These are phyloP conservation scores for Crioceris asparagi DNA, from an alignment of 2,888 invertebrate species.

Conservation along the genomic window DNA sequence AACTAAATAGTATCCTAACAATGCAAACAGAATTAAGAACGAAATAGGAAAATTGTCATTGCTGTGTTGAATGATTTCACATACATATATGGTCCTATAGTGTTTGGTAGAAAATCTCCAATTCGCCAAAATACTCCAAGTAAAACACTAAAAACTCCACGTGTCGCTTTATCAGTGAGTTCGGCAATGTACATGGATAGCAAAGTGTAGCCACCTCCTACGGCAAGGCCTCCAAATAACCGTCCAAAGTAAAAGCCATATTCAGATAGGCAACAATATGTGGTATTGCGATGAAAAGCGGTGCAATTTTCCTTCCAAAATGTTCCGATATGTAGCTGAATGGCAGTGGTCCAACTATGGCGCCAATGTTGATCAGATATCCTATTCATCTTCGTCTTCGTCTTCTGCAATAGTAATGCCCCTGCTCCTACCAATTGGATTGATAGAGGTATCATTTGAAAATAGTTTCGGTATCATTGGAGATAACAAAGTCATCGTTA, in stretches of 20 bases:
- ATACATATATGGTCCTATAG: constrained; percentile 57
- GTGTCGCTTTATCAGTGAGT: constrained; percentile 60
- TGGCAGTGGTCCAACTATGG: too few species aligned
- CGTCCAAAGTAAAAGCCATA: too few species aligned
- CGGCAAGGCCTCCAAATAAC: constrained; percentile 47
- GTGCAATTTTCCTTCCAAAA: too few species aligned
- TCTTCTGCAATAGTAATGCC: too few species aligned
- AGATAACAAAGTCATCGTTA: constrained; percentile 26
- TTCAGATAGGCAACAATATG: too few species aligned
- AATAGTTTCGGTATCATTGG: constrained; percentile 26
- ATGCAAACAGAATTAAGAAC: constrained; percentile 44
- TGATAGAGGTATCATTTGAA: too few species aligned
- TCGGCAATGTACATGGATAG: constrained; percentile 80
- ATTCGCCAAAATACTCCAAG: constrained; percentile 60
- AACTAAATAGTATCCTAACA: constrained; percentile 59
- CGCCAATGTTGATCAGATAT: too few species aligned
- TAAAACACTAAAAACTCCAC: constrained; percentile 58
- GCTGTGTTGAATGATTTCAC: constrained; percentile 51
- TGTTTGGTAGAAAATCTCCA: constrained; percentile 59
- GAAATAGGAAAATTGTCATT: constrained; percentile 34
- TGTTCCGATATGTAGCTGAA: too few species aligned
- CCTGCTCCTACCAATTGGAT: too few species aligned
- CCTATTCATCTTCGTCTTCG: too few species aligned
- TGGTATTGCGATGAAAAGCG: too few species aligned
- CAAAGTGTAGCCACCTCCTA: constrained; percentile 60